Base-by-base conservation (phyloP, 2,797 vertebrate species). In the Dromococcyx pavoninus region DNA sequence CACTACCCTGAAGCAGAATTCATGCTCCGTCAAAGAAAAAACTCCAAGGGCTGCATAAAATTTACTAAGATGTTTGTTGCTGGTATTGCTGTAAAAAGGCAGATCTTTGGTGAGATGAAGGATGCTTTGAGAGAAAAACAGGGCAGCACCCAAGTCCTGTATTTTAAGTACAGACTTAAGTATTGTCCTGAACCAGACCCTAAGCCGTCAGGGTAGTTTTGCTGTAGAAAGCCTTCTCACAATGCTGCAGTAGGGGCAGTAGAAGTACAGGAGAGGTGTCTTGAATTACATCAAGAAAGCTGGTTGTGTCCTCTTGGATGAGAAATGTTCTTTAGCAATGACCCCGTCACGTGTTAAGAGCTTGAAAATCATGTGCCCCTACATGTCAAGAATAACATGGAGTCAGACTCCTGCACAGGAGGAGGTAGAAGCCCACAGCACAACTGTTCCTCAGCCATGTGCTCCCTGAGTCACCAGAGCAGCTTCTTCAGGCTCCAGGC, bases 361-460 rank as follows among this genome's bases (percentile, higher is more conserved):
- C 25, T 76, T 60, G 28, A 10, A 75, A 74, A 50, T 9, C 27
- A 25, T 0, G 0, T 58, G 3, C 46, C 17, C 53, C 30, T 66
- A 32, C 5, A 1, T 7, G 11, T 46, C 48, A 83, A 50, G 30
- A 44, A 33, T 14, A 51, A 53, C 3, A 61, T 2, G 13, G 32
- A 89, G 66, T 27, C 80, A 65, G 58, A 41, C 4, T 18, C 2
- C 0, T 2, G 3, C 9, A 9, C 77, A 64, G 25, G 0, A 84
- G 43, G 60, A 85, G 28, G 17, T 51, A 60, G 77, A 89, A 91
- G 13, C 32, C 58, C 32, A 57, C 0, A 2, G 33, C 28, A 48
- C 8, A 33, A 41, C 15, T 3, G 0, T 27, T 67, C 21, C 35
- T 57, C 41, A 30, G 19, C 7, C 0, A 0, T 18, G 15, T 28